Evolutionary conservation across 2,113 vertebrate species (phyloP), one percentile per base, ranked within the genome.

Genomic region (Dasyurus viverrinus): DNA sequence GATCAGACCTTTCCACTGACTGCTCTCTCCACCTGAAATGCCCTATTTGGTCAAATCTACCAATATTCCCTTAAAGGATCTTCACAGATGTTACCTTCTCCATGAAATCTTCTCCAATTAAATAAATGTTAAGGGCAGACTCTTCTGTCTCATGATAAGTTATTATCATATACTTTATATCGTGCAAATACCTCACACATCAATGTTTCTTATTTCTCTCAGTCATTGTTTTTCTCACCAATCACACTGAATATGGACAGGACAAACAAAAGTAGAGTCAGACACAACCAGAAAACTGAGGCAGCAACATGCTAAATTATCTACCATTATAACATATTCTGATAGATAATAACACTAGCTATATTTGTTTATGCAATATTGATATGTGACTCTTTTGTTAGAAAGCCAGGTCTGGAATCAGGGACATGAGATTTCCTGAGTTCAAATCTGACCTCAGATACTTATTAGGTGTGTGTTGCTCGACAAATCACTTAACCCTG

Each of bases 1-100:
- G 92, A 93, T 95, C 54, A 96, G 90, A 96, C 89, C 92, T 96
- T 95, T 95, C 46, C 91, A 89, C 95, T 94, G 91, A 30, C 92
- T 95, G 89, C 7, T 22, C 48, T 95, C n/a, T 93, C 89, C 30
- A 76, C 68, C 76, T 95, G 54, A 93, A 93, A 96, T 94, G 93
- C 30, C 93, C 89, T 93, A 26, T 94, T 93, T 96, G 54, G 95
- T 54, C 36, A 94, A 68, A 46, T 89, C 53, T 84, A 55, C 57
- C 26, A 55, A 14, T 55, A 94, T 95, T 47, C 55, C 54, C 8
- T 2, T 55, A 47, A 93, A 92, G 92, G 24, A 46, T 95, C 47
- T 57, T 0, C 84, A 47, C 90, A 55, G 92, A n/a, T 53, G 23
- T 91, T 54, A 9, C 89, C 19, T 93, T 92, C 26, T 92, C 90